Base-by-base conservation (phyloP, 2,888 invertebrate species). In the Lithophane leautieri region DNA sequence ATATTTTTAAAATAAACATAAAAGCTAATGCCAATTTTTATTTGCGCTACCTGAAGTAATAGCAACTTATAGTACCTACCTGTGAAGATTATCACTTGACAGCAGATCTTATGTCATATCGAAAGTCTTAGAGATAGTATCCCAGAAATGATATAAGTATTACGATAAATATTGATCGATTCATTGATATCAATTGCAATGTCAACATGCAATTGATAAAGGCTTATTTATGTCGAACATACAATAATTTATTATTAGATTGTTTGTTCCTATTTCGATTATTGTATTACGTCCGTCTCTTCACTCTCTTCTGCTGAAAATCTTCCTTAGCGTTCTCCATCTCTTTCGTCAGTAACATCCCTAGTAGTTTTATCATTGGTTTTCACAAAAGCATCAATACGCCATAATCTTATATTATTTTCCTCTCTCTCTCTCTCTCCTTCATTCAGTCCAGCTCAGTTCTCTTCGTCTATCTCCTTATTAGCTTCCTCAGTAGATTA, bases 181-280 rank as follows among this genome's bases (percentile, higher is more conserved):
- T 47, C 44, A 79, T 78, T 28, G 73, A 82, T 85, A 71, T 56
- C 50, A 72, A 52, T 56, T 85, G 80, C 77, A 87, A 77, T 74
- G 78, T 66, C 83, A 70, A 68, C n/a, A 62, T 81, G 81, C 71
- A 78, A 47, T 74, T 62, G 78, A 85, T 82, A 73, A 60, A 63
- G 2, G 8, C 40, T 22, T 73, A 50, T 44, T 72, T 44, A 22
- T 62, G 58, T 70, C 25, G 44, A 28, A 54, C 69, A 56, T 50
- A 34, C 60, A 50, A 56, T 44, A 9, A 69, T 69, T 42, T 54
- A 42, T 56, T 83, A 28, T 40, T 62, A 9, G 22, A 68, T 80
- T 72, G 44, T n/a, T 60, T 54, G 8, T 42, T 74, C 2, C 22
- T 67, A 25, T 25, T 63, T 62, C 4, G 42, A 71, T 77, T n/a